Conservation (phyloP, 2,888 invertebrate genomes). For the Sinodicranocentrus sp. region DNA sequence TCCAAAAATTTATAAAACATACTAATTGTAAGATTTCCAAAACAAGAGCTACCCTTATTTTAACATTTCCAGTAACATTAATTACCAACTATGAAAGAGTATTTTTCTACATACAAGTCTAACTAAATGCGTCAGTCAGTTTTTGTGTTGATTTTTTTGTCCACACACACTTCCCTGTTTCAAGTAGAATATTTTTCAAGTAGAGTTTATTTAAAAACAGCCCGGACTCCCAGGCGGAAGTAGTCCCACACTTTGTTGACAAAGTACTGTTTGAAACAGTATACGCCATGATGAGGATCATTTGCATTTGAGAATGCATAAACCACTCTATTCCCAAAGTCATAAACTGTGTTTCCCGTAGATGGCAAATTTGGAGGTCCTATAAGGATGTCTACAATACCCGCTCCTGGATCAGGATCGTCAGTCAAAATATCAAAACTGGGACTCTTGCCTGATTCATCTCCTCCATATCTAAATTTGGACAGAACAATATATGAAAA, state of each 20-base stretch:
- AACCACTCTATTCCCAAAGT: constrained; percentile 75
- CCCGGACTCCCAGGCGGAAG: constrained; percentile 73
- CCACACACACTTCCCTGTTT: constrained; percentile 17
- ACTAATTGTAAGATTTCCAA: too few species aligned
- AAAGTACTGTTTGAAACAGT: constrained; percentile 76
- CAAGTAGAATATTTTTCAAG: not conserved
- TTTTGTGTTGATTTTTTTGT: constrained; percentile 29
- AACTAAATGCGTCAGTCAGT: constrained; percentile 66
- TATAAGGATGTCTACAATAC: constrained; percentile 72
- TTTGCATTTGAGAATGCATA: constrained; percentile 75
- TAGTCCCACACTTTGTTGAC: constrained; percentile 76
- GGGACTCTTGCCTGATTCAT: constrained; percentile 35
- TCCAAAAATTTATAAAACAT: too few species aligned
- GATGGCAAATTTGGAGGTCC: constrained; percentile 72
- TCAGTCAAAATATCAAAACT: constrained; percentile 59
- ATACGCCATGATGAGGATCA: constrained; percentile 76
- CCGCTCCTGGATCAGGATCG: constrained; percentile 73
- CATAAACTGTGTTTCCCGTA: constrained; percentile 73
- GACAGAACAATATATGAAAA: not conserved
- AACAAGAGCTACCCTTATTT: too few species aligned
- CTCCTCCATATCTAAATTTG: constrained; percentile 25
- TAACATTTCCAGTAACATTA: too few species aligned
- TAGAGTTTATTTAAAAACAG: constrained; percentile 68
- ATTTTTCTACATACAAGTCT: constrained; percentile 28
- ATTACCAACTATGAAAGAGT: too few species aligned